phyloP scores from a whole-genome alignment of 2,113 vertebrate genomes.

The Tupaia tana region DNA sequence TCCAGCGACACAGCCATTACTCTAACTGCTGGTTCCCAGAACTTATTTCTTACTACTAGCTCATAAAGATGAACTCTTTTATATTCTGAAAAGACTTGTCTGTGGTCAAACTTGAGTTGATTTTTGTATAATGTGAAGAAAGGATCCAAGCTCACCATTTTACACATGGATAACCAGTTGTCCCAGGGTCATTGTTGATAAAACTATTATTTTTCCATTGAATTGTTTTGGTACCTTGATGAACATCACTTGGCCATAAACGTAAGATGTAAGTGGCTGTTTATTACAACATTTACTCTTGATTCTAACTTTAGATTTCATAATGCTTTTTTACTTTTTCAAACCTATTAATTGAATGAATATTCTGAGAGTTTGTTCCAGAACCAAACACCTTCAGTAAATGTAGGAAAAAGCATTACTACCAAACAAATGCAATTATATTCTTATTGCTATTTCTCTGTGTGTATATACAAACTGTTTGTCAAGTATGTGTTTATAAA shows the following conservation, averaged over 20 bases:
- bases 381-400: slow-evolving; percentile 4
- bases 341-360: not conserved
- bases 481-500: slow-evolving; percentile 27
- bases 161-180: not conserved
- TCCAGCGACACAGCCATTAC: too few relatives aligned
- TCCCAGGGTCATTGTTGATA: not conserved
- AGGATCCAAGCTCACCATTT: not conserved
- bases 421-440: not conserved
- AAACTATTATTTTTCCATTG: not conserved
- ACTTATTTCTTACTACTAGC: not conserved
- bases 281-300: slow-evolving; percentile 14
- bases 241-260: slow-evolving; percentile 13
- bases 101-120: not conserved
- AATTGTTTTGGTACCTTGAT: not conserved
- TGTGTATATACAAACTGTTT: not conserved
- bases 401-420: not conserved
- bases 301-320: slow-evolving; percentile 22
- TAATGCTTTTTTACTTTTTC: not conserved
- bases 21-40: too few relatives aligned
- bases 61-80: not conserved
- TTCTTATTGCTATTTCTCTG: not conserved
- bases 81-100: not conserved
- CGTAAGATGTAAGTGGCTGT: slow-evolving; percentile 21
- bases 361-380: not conserved
- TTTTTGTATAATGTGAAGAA: not conserved